phyloP scores from a whole-genome alignment of 2,797 vertebrate species.

The Pagetopsis macropterus region DNA sequence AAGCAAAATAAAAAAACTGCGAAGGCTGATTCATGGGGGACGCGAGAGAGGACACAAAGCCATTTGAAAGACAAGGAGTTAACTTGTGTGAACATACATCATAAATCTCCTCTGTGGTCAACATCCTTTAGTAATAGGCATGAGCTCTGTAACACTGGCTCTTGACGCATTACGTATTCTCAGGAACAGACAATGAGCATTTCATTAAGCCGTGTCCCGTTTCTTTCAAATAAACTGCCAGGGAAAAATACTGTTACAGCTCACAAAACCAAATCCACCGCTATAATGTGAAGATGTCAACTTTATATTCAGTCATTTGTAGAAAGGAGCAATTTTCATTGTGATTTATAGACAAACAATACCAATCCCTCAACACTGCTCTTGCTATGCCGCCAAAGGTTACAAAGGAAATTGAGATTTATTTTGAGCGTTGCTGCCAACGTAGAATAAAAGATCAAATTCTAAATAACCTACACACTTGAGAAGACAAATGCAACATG shows the following conservation, averaged over 20 bases:
- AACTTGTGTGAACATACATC: conserved; percentile 26
- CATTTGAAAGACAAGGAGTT: conserved; percentile 42
- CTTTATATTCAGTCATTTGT: conserved; percentile 83
- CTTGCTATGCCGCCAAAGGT: conserved; percentile 84
- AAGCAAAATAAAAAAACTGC: conserved; percentile 16
- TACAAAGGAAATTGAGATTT: conserved; percentile 84
- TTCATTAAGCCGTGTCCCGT: conserved; percentile 72
- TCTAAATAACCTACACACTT: conserved; percentile 77
- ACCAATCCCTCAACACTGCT: conserved; percentile 83
- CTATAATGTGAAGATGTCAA: conserved; percentile 83
- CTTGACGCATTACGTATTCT: conserved; percentile 62
- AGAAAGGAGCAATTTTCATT: conserved; percentile 82
- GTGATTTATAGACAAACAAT: conserved; percentile 86
- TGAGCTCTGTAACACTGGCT: conserved; percentile 38
- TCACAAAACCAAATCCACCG: conserved; percentile 83
- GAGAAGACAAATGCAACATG: conserved; percentile 68
- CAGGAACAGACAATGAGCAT: conserved; percentile 65
- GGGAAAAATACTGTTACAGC: conserved; percentile 65
- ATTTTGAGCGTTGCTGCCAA: conserved; percentile 75
- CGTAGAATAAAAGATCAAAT: conserved; percentile 70
- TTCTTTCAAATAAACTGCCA: conserved; percentile 79
- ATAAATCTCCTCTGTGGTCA: conserved; percentile 41
- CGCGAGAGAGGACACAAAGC: conserved; percentile 17
- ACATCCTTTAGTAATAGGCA: conserved; percentile 54
- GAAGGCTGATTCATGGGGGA: conserved; percentile 7